Evolutionary conservation across 2,797 vertebrate species (phyloP).

Genomic region (Philypnodon macrostomus): DNA sequence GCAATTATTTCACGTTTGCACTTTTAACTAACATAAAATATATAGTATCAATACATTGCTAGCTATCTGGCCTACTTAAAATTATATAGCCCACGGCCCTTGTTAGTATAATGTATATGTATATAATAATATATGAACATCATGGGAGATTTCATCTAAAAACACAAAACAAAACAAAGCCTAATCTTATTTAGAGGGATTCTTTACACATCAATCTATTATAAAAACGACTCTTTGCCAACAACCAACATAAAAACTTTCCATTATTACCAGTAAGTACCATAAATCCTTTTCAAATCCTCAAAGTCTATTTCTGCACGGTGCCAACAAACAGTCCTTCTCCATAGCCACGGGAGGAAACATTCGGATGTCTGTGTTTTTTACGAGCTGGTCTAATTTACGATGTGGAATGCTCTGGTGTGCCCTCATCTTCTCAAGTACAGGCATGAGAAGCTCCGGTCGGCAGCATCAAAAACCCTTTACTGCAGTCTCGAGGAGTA

Average conservation of each 20-base stretch:
- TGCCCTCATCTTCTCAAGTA: constrained; percentile 63
- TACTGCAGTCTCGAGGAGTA: constrained; percentile 74
- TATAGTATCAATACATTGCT: too few relatives aligned
- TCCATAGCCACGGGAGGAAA: constrained; percentile 23
- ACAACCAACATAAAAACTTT: too few relatives aligned
- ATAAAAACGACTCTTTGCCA: too few relatives aligned
- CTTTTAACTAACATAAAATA: too few relatives aligned
- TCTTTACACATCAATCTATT: too few relatives aligned
- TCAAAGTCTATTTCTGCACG: constrained; percentile 9
- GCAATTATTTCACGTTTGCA: too few relatives aligned
- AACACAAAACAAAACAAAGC: constrained; percentile 58
- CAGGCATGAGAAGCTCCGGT: constrained; percentile 65
- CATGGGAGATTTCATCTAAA: too few relatives aligned
- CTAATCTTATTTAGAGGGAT: constrained; percentile 58
- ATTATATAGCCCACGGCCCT: too few relatives aligned
- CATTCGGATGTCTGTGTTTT: constrained; percentile 30
- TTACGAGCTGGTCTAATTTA: constrained; percentile 70
- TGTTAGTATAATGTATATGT: too few relatives aligned
- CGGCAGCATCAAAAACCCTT: constrained; percentile 73
- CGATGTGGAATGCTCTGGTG: constrained; percentile 66
- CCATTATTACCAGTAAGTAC: too few relatives aligned
- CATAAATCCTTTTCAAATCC: not conserved
- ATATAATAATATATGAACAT: too few relatives aligned
- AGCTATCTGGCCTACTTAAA: too few relatives aligned
- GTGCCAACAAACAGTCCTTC: constrained; percentile 43